phyloP scores from a whole-genome alignment of 2,797 vertebrate species.

The Sebastes vulpes region DNA sequence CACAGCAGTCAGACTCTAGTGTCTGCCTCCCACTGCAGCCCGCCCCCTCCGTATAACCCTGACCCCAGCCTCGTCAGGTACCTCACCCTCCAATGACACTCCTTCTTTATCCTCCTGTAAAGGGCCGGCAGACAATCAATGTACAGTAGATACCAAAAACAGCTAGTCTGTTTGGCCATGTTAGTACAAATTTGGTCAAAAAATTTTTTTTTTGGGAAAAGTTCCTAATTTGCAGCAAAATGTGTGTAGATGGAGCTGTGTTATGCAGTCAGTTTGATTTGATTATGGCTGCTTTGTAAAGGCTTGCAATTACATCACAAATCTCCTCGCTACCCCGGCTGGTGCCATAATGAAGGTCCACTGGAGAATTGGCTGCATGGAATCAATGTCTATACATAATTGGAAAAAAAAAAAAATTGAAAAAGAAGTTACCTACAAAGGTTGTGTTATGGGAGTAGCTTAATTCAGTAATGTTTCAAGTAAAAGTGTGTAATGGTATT shows the following conservation, averaged over 20 bases:
- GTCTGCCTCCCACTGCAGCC: constrained; percentile 94
- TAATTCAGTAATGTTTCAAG: constrained; percentile 5
- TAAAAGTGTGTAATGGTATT: constrained; percentile 2
- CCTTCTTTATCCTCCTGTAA: constrained; percentile 62
- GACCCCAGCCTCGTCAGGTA: constrained; percentile 99
- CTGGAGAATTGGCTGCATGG: constrained; percentile 17
- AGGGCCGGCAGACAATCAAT: constrained; percentile 56
- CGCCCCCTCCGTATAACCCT: constrained; percentile 96
- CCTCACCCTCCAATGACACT: constrained; percentile 87
- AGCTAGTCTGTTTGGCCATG: constrained; percentile 12
- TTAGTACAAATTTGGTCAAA: constrained; percentile 22
- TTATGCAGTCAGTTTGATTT: constrained; percentile 23
- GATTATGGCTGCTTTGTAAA: constrained; percentile 42
- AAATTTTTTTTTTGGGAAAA: background rate
- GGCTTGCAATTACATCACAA: constrained; percentile 27
- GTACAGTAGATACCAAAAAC: background rate
- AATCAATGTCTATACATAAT: background rate
- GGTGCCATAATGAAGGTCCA: constrained; percentile 38
- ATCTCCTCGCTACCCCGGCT: background rate
- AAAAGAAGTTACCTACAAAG: background rate
- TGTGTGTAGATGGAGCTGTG: constrained; percentile 47
- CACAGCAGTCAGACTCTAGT: constrained; percentile 93
- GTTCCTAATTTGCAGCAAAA: constrained; percentile 18
- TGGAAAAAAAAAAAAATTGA: background rate
- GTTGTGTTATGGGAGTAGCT: background rate